Percentiles rank a stretch among this genome's conserved stretches.
These are phyloP conservation scores for Charina bottae DNA, from an alignment of 2,113 vertebrate genomes.

Conservation along the genomic window DNA sequence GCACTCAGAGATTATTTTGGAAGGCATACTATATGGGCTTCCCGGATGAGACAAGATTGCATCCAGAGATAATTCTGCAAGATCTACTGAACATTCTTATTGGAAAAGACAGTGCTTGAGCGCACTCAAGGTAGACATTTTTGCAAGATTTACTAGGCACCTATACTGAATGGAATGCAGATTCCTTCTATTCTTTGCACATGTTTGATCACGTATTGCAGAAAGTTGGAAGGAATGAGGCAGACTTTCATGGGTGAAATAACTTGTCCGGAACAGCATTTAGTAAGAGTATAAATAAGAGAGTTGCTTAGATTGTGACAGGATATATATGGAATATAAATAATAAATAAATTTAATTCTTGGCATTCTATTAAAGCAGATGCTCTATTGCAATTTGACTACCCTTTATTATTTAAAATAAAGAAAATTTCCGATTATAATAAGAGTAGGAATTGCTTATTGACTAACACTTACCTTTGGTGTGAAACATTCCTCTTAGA, in stretches of 20 bases:
- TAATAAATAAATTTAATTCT: too few species aligned
- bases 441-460: background rate
- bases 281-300: background rate
- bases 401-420: background rate
- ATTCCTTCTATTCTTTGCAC: background rate
- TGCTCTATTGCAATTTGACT: background rate
- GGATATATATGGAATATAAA: too few species aligned
- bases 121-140: background rate
- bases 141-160: background rate
- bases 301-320: background rate
- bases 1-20: background rate
- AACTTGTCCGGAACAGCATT: background rate
- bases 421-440: background rate
- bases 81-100: background rate
- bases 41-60: background rate
- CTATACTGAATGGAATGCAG: background rate
- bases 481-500: background rate
- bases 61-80: background rate
- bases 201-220: background rate
- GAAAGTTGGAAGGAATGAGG: background rate
- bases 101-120: background rate
- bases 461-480: background rate
- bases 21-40: background rate
- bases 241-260: background rate
- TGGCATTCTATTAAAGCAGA: background rate